Evolutionary conservation across 1,140 invertebrate species (phyloP).

Genomic region (Aphaenogaster rudis): DNA sequence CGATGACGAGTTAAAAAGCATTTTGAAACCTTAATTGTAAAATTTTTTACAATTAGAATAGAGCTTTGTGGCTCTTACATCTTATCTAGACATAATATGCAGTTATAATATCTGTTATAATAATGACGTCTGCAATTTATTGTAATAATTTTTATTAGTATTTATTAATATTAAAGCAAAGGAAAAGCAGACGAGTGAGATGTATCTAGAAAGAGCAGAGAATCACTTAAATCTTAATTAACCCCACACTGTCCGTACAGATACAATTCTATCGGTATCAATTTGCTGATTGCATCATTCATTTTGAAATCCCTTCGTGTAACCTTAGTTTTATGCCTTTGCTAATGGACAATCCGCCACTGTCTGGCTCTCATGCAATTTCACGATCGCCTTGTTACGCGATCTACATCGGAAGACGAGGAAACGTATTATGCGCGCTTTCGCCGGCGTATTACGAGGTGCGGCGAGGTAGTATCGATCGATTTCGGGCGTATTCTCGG

Average conservation of each 20-base stretch:
- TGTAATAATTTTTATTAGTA: background rate
- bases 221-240: background rate
- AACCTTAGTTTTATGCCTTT: background rate
- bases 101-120: background rate
- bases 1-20: background rate
- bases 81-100: too few species aligned
- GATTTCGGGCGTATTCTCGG: slow-evolving; percentile 54
- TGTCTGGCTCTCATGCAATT: slow-evolving; percentile 19
- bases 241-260: background rate
- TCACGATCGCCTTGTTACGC: slow-evolving; percentile 25
- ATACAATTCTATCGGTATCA: background rate
- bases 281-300: slow-evolving; percentile 3
- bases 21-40: background rate
- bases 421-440: slow-evolving; percentile 49
- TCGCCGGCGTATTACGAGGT: slow-evolving; percentile 22
- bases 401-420: slow-evolving; percentile 22
- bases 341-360: slow-evolving; percentile 1
- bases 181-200: background rate
- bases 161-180: background rate
- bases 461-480: slow-evolving; percentile 29
- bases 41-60: background rate
- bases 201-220: background rate
- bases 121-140: background rate
- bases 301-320: background rate
- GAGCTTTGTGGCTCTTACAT: background rate